Evolutionary conservation across 1,140 invertebrate genomes (phyloP), one percentile per base, ranked within the genome.

Genomic region (Drosophila auraria): DNA sequence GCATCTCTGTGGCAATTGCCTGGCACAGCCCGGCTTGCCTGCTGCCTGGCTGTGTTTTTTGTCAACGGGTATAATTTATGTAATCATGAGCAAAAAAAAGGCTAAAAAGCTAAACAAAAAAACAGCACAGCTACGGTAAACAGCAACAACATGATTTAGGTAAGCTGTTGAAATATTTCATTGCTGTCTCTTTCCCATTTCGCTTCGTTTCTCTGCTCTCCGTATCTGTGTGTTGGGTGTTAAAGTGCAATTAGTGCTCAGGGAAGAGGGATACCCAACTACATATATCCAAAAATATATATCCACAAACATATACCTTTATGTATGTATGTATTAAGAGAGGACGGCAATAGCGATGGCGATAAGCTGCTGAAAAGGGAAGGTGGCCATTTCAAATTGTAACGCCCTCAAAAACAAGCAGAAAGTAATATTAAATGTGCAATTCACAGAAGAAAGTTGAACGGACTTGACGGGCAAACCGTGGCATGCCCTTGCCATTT

Each of bases 161-260:
- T 58, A 64, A 53, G 70, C 50, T 78, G 73, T 80, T 83, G 66
- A 83, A 87, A 83, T 83, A 66, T 74, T 86, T 84, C 64, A 69
- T 42, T 58, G 70, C 70, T 17, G 54, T 61, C 56, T 73, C 53
- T 73, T 73, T 73, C 45, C 40, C 68, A 73, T 61, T 73, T 61
- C 47, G 68, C 40, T 42, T 50, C 36, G 53, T 59, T 59, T 72
- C 66, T 56, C 45, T 12, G 33, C 65, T 65, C 65, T 47, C 59
- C 14, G 27, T 8, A 23, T 51, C n/a, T 38, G 20, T 53, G 7
- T 69, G 45, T 59, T 70, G 58, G 69, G 78, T 84, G 78, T 84
- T 89, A 84, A 90, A 71, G 64, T 84, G 82, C 86, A 87, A 86
- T 86, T 86, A 86, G 78, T 72, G 81, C 38, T 7, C 70, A 51